Evolutionary conservation across 2,113 vertebrate species (phyloP).

Genomic region (Sapayoa aenigma): DNA sequence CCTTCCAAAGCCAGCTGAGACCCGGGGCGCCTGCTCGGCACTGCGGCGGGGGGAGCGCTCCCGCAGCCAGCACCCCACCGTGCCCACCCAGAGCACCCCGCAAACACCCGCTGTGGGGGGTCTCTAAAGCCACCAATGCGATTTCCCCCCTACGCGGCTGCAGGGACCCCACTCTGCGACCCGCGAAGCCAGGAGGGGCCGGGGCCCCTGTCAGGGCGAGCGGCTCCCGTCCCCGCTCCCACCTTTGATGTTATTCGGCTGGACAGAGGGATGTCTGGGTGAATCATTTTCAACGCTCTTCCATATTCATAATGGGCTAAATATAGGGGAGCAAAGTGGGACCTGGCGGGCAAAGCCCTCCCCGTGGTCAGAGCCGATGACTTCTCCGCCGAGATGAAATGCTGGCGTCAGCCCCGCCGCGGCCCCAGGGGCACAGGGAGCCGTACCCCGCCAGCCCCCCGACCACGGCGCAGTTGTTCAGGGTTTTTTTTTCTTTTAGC

Average conservation of each 20-base stretch:
- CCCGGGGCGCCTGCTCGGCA: background rate
- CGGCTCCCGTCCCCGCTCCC: constrained; percentile 61
- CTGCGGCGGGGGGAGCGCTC: background rate
- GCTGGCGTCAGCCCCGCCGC: constrained; percentile 71
- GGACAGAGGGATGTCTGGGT: constrained; percentile 82
- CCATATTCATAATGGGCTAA: constrained; percentile 89
- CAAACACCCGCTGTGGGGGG: rapidly evolving
- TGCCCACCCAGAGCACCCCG: background rate
- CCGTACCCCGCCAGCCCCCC: constrained; percentile 42
- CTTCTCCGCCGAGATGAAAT: constrained; percentile 81
- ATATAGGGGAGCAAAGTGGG: constrained; percentile 78
- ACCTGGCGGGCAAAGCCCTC: constrained; percentile 73
- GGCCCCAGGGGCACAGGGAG: constrained; percentile 67
- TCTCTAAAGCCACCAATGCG: background rate
- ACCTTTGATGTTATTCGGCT: constrained; percentile 86
- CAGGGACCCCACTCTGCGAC: background rate
- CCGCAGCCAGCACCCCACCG: background rate
- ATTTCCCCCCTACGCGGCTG: rapidly evolving
- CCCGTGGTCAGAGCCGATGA: constrained; percentile 80
- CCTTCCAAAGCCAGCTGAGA: constrained; percentile 9
- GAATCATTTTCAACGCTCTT: constrained; percentile 86
- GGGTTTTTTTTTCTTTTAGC: background rate
- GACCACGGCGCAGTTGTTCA: background rate
- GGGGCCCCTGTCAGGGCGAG: constrained; percentile 67
- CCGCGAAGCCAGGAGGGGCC: background rate